Conservation (phyloP, 2,888 invertebrate genomes). For the Pandemis cinnamomeana region DNA sequence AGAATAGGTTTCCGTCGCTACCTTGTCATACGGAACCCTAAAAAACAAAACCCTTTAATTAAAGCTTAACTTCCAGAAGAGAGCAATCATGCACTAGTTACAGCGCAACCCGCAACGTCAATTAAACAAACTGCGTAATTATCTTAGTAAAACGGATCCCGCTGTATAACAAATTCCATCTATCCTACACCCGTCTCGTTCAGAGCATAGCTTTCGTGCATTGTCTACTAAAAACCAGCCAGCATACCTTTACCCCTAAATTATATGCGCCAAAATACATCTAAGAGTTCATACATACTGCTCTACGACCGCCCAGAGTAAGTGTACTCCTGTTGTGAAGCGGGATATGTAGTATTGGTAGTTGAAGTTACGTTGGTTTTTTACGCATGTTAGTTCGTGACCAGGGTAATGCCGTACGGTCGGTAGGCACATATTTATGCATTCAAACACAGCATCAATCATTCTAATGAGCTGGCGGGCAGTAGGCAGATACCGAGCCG, state of each 20-base stretch:
- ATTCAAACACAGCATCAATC: conserved; percentile 80
- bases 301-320: conserved; percentile 19
- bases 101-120: too few relatives aligned
- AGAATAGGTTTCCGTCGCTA: too few relatives aligned
- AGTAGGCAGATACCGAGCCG: conserved; percentile 58
- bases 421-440: conserved; percentile 74
- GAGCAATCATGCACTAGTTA: too few relatives aligned
- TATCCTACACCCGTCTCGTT: conserved; percentile 42
- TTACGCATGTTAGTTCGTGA: conserved; percentile 69
- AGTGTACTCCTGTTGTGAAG: neutral
- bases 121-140: conserved; percentile 31
- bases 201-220: conserved; percentile 46
- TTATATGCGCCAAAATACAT: conserved; percentile 34
- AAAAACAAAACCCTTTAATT: too few relatives aligned
- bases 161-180: conserved; percentile 41
- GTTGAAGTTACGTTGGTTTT: conserved; percentile 42
- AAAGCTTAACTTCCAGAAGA: too few relatives aligned
- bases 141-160: conserved; percentile 36
- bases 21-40: too few relatives aligned
- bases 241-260: conserved; percentile 17
- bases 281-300: conserved; percentile 28
- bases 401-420: conserved; percentile 59
- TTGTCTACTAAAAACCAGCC: conserved; percentile 45
- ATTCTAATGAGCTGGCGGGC: conserved; percentile 76
- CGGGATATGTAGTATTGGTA: neutral